These are phyloP conservation scores for Peromyscus nudipes DNA, from an alignment of 2,797 vertebrate species.

Conservation along the genomic window DNA sequence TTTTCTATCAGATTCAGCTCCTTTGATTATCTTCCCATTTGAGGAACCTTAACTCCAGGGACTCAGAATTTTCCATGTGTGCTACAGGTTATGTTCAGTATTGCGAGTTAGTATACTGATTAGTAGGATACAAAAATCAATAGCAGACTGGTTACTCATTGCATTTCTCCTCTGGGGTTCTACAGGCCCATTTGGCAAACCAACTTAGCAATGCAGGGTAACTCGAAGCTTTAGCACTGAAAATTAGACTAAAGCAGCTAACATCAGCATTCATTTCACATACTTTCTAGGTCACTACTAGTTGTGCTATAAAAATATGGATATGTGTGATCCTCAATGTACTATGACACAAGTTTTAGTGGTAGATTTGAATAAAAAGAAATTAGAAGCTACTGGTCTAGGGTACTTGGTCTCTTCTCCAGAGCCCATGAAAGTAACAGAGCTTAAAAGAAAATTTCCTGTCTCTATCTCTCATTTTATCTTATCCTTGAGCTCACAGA, in stretches of 20 bases:
- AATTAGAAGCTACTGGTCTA: background rate
- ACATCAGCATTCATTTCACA: background rate
- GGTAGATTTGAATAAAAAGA: background rate
- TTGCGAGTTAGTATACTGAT: background rate
- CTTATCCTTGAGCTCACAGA: background rate
- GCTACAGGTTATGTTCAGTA: background rate
- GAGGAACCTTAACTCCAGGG: background rate
- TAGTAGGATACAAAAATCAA: conserved; percentile 12
- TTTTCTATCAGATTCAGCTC: background rate
- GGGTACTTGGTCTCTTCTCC: background rate
- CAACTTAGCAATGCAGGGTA: background rate
- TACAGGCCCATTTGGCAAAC: background rate
- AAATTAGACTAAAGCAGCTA: conserved; percentile 6
- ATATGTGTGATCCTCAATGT: background rate
- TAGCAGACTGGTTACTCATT: background rate
- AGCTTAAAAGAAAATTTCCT: background rate
- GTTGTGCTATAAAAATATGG: background rate
- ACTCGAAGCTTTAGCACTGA: background rate
- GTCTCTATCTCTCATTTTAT: background rate
- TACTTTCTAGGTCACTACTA: background rate
- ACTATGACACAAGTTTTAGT: background rate
- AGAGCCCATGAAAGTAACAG: background rate
- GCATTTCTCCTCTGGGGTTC: background rate
- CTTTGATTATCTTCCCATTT: background rate
- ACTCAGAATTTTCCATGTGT: background rate